Percentiles rank a stretch among this genome's conserved stretches.
These are phyloP conservation scores for Clitarchus hookeri DNA, from an alignment of 2,888 invertebrate species.

Conservation along the genomic window DNA sequence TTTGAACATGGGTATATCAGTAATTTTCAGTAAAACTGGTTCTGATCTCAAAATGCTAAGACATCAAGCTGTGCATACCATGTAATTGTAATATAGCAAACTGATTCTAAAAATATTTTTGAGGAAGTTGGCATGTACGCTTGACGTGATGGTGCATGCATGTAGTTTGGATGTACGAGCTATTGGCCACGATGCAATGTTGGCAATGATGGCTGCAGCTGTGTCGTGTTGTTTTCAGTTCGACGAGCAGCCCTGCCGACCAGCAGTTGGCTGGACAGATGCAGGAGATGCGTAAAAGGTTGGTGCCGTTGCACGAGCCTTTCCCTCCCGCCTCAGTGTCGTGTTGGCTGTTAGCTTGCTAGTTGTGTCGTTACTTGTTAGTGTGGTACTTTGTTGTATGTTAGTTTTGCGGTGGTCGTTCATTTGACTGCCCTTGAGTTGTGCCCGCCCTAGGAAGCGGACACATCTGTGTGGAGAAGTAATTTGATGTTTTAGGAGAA, in stretches of 20 bases:
- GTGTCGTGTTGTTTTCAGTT: constrained; percentile 34
- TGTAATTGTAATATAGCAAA: too few species aligned
- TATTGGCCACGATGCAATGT: background rate
- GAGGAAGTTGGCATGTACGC: too few species aligned
- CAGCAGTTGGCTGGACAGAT: constrained; percentile 30
- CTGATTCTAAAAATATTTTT: too few species aligned
- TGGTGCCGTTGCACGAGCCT: constrained; percentile 22
- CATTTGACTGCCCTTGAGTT: background rate
- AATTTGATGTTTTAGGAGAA: too few species aligned
- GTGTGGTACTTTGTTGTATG: background rate
- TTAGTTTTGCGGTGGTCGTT: background rate
- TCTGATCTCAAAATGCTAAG: too few species aligned
- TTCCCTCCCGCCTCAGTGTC: background rate
- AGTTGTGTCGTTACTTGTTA: background rate
- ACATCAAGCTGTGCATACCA: too few species aligned
- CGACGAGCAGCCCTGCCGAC: constrained; percentile 35
- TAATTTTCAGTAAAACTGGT: too few species aligned
- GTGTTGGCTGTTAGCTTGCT: background rate
- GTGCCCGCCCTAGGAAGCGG: too few species aligned
- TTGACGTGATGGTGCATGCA: too few species aligned
- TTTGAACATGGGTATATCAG: too few species aligned
- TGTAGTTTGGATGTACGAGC: background rate
- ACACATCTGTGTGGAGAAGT: too few species aligned
- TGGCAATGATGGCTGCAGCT: background rate
- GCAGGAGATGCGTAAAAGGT: constrained; percentile 40